Evolutionary conservation across 2,113 vertebrate genomes (phyloP), one percentile per base, ranked within the genome.

Genomic region (Siniperca knerii): DNA sequence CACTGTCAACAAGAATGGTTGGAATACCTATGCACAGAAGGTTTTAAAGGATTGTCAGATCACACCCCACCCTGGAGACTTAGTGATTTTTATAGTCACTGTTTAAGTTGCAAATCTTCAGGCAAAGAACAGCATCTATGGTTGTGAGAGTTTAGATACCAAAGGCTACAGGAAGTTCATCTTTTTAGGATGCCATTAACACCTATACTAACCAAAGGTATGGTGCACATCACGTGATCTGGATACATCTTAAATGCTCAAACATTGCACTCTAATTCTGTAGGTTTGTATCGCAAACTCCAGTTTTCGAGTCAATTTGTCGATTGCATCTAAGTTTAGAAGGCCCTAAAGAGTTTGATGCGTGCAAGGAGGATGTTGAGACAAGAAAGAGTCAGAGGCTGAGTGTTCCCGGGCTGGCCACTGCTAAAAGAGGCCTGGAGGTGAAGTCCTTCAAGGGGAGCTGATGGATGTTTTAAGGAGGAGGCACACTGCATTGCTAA

Each of bases 401-500:
- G 75, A 86, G 75, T 9, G 79, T 92, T 90, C 20, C 61, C 23
- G 69, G 84, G 86, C 88, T 46, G 89, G 86, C 87, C 83, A 4
- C 69, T 69, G 73, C 61, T 83, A 78, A 73, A 85, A 73, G 69
- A 80, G 76, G 84, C 78, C 77, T 58, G 65, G 83, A 80, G 57
- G 48, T 65, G 81, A 85, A 84, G 92, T 75, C 85, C 82, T 87
- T 77, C 58, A 65, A 66, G 84, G 84, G 82, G 75, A 87, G 81
- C 80, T 80, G 82, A 48, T 61, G 90, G 84, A 86, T 61, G 75
- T 75, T 87, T 87, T 67, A 79, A 48, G 87, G 85, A 92, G 90
- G 90, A 93, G 94, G 87, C 93, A 91, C 92, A 90, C 89, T 91
- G 91, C 92, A 93, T 95, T 92, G 92, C 90, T 89, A 92, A 92